Conservation (phyloP, 2,888 invertebrate species). For the Nebria salina region DNA sequence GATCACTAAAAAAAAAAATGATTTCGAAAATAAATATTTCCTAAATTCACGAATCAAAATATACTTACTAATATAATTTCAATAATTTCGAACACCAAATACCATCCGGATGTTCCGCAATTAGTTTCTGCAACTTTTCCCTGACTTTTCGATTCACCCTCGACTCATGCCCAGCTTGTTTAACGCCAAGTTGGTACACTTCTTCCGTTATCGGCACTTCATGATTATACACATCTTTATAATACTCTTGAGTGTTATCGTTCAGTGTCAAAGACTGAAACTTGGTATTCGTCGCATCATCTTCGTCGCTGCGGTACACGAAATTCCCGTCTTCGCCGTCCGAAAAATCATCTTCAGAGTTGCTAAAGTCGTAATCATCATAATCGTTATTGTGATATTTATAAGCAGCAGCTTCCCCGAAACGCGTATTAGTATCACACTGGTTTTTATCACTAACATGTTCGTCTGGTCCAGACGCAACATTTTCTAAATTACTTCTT, state of each 20-base stretch:
- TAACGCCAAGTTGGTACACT: neutral
- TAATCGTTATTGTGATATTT: constrained; percentile 5
- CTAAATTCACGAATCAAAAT: no score
- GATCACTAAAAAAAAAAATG: constrained; percentile 51
- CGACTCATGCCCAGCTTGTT: constrained; percentile 9
- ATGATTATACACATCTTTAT: neutral
- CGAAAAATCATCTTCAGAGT: constrained; percentile 17
- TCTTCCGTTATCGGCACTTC: neutral
- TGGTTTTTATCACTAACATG: no score
- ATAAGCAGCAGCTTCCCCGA: no score
- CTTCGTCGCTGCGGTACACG: constrained; percentile 17
- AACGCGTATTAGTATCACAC: no score
- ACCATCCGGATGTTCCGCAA: constrained; percentile 61
- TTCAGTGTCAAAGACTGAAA: neutral
- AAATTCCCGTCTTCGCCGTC: constrained; percentile 7
- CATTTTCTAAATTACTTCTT: no score
- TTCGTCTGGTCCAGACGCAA: no score
- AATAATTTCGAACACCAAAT: constrained; percentile 65
- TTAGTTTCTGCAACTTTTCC: constrained; percentile 56
- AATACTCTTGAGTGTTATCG: neutral
- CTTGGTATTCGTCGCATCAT: neutral
- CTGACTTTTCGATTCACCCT: constrained; percentile 54
- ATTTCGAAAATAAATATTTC: no score
- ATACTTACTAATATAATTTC: constrained; percentile 61
- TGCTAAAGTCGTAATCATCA: constrained; percentile 14